These are phyloP conservation scores for Anguilla obscura DNA, from an alignment of 2,797 vertebrate genomes.

Conservation along the genomic window DNA sequence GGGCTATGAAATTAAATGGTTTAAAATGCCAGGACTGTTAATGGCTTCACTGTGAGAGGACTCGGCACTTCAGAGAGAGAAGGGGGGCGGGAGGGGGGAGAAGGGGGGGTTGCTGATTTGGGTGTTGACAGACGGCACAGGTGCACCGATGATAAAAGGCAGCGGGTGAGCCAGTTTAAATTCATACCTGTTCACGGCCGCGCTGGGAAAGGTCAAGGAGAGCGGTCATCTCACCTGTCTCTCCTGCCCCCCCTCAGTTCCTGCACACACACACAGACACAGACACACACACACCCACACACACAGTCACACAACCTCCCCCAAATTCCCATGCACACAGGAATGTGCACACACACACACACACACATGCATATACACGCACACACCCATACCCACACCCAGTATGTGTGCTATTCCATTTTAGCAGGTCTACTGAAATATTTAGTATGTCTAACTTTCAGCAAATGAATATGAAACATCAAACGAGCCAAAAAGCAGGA, in stretches of 20 bases:
- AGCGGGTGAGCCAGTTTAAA: neutral
- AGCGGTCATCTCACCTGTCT: neutral
- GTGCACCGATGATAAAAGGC: slow-evolving; percentile 50
- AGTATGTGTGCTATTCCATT: neutral
- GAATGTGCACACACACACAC: neutral
- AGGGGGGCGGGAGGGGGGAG: slow-evolving; percentile 34
- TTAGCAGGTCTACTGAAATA: neutral
- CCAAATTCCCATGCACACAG: too few species aligned
- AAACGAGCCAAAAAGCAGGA: too few species aligned
- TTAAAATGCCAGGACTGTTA: neutral
- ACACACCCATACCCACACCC: slow-evolving; percentile 19
- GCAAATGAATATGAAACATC: too few species aligned
- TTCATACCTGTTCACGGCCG: neutral
- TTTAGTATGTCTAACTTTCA: neutral
- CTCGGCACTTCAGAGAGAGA: neutral
- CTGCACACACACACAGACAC: slow-evolving; percentile 9
- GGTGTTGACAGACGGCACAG: slow-evolving; percentile 60
- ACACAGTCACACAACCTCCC: neutral
- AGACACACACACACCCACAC: too few species aligned
- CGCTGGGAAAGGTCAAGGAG: neutral
- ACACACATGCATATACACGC: neutral
- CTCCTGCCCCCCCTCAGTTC: neutral
- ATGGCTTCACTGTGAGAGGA: neutral
- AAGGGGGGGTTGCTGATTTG: slow-evolving; percentile 43
- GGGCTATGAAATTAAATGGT: neutral